Evolutionary conservation across 2,113 vertebrate species (phyloP), one percentile per base, ranked within the genome.

Genomic region (Notothenia rossii): DNA sequence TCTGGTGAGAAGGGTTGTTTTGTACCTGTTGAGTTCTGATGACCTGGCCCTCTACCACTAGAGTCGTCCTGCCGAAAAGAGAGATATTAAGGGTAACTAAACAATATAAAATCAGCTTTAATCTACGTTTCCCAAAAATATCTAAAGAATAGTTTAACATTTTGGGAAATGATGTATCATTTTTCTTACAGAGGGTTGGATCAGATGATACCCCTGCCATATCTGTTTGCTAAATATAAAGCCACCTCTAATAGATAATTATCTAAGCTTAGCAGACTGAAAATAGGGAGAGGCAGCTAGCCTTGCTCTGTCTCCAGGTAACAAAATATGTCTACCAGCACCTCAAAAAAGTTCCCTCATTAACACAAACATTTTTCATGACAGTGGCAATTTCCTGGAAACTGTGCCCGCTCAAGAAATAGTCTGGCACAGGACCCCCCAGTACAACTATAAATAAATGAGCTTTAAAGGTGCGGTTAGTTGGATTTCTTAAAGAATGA

Each of bases 1-100:
- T 63, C 1, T 17, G 29, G 7, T 9, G 13, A 43, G 18, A 1
- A 18, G 46, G 18, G 2, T 66, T 66, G 18, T 45, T 67, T 11
- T 59, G 67, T 94, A 97, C 96, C 96, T 96, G 96, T 95, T 51
- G 97, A 96, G 91, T 96, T 99, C 83, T 97, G 91, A 76, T 97
- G 88, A 75, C 90, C 89, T 17, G 84, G 94, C 89, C 96, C 96
- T 87, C 97, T 97, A 86, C 96, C 95, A 86, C 95, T 96, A 64
- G 96, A 94, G 77, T 99, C 98, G 64, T 99, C 98, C 98, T 99
- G 83, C 20, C 88, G 81, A 12, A 60, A 17, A 54, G 43, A 75
- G 10, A 75, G 17, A 55, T 7, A 59, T 18, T 3, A 15, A 54
- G 29, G 2, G 20, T n/a, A 2, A 66, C 9, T 2, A n/a, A 3